A percentile compares a stretch with the other conserved stretches of the same genome.
phyloP scores from a whole-genome alignment of 2,113 vertebrate genomes.

The Periophthalmus modestus region DNA sequence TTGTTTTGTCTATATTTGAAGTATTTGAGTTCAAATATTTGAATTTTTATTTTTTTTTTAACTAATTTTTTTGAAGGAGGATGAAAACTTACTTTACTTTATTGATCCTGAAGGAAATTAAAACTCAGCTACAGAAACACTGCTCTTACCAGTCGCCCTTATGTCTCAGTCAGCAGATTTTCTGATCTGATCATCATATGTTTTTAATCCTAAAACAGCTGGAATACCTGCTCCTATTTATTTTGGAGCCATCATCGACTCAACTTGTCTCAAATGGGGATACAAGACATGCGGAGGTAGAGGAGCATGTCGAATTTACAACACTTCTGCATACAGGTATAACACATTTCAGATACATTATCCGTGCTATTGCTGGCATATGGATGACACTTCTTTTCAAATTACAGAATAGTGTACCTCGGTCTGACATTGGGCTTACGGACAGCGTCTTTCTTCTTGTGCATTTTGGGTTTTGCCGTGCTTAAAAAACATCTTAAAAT shows the following conservation, averaged over 20 bases:
- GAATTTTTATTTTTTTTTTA: no score
- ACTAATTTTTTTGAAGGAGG: no score
- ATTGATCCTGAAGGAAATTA: no score
- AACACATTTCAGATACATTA: neutral
- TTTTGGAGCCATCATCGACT: constrained; percentile 90
- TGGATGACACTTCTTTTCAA: neutral
- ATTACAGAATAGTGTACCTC: constrained; percentile 82
- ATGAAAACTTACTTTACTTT: no score
- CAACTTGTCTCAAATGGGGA: constrained; percentile 91
- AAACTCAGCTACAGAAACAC: no score
- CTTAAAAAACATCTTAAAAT: constrained; percentile 77
- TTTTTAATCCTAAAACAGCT: constrained; percentile 70
- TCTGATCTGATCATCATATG: neutral
- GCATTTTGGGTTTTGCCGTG: constrained; percentile 78
- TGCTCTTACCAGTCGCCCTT: no score
- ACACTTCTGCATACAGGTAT: constrained; percentile 85
- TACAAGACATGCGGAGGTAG: constrained; percentile 84
- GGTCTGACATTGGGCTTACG: constrained; percentile 87
- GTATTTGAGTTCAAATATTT: no score
- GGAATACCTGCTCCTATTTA: constrained; percentile 94
- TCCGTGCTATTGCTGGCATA: no score
- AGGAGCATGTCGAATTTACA: constrained; percentile 91
- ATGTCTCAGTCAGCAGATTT: no score
- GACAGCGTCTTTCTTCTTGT: constrained; percentile 83
- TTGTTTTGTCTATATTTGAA: no score